Conservation (phyloP, 2,888 invertebrate species). For the Rhyacophila evoluta region DNA sequence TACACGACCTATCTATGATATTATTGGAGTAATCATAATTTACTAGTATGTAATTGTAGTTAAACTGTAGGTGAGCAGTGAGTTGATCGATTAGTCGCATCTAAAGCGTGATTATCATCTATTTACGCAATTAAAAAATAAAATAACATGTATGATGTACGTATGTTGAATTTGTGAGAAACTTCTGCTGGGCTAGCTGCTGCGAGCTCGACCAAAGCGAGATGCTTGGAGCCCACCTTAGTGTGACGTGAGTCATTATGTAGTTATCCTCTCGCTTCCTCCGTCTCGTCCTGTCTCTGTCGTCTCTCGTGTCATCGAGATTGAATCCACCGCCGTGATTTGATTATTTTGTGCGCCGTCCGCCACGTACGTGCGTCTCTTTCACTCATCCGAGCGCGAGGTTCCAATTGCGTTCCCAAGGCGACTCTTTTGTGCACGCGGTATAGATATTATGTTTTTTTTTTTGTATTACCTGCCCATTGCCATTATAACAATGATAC, state of each 20-base stretch:
- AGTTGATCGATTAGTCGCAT: no score
- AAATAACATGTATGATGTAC: no score
- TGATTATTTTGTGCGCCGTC: neutral
- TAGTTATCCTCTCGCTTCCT: neutral
- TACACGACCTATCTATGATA: no score
- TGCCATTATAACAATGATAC: neutral
- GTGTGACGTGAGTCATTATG: neutral
- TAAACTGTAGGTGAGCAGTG: no score
- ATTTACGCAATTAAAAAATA: neutral
- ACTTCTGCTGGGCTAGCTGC: neutral
- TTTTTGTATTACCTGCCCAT: neutral
- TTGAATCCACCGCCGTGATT: slow-evolving; percentile 7
- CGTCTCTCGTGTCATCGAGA: neutral
- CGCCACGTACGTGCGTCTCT: neutral
- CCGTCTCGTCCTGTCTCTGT: neutral
- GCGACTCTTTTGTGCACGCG: slow-evolving; percentile 1
- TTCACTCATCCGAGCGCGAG: neutral
- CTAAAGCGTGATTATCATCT: neutral
- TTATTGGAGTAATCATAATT: no score
- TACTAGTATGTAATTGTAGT: no score
- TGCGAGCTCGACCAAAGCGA: neutral
- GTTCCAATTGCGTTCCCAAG: neutral
- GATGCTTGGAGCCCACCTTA: neutral
- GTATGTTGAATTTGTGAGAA: neutral
- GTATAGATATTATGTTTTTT: neutral